These are phyloP conservation scores for Labroides dimidiatus DNA, from an alignment of 2,797 vertebrate genomes.

Conservation along the genomic window DNA sequence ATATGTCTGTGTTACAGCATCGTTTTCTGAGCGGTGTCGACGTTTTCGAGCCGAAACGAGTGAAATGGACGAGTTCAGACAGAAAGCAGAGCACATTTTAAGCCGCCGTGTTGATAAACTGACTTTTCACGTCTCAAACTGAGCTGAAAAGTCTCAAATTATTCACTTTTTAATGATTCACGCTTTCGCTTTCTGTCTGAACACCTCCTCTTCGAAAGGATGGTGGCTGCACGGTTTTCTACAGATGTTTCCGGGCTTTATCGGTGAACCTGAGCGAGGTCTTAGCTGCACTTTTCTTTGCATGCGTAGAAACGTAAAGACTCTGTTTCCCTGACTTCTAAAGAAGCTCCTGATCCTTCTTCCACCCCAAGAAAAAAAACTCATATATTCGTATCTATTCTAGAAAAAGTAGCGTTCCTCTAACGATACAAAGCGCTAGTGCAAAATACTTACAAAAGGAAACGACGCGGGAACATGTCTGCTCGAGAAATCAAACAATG, in stretches of 20 bases:
- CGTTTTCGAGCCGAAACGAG: neutral
- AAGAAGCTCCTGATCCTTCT: neutral
- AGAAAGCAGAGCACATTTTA: neutral
- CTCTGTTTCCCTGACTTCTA: neutral
- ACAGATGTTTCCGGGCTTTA: neutral
- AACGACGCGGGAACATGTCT: neutral
- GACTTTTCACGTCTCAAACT: no score
- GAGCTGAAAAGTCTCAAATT: no score
- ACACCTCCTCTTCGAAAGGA: neutral
- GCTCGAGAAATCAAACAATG: constrained; percentile 6
- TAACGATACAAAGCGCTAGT: constrained; percentile 22
- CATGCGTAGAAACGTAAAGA: neutral
- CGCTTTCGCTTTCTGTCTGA: neutral
- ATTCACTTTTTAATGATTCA: no score
- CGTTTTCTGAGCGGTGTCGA: neutral
- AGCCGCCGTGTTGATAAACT: no score
- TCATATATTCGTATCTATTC: neutral
- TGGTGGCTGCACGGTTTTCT: constrained; percentile 14
- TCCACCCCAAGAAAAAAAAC: constrained; percentile 20
- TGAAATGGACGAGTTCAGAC: constrained; percentile 3
- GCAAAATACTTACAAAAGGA: constrained; percentile 24
- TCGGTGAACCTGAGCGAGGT: neutral
- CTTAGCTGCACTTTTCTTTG: neutral
- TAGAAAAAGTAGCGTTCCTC: constrained; percentile 22
- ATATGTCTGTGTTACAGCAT: neutral